Evolutionary conservation across 1,140 invertebrate genomes (phyloP), one percentile per base, ranked within the genome.

Genomic region (Araneus ventricosus): DNA sequence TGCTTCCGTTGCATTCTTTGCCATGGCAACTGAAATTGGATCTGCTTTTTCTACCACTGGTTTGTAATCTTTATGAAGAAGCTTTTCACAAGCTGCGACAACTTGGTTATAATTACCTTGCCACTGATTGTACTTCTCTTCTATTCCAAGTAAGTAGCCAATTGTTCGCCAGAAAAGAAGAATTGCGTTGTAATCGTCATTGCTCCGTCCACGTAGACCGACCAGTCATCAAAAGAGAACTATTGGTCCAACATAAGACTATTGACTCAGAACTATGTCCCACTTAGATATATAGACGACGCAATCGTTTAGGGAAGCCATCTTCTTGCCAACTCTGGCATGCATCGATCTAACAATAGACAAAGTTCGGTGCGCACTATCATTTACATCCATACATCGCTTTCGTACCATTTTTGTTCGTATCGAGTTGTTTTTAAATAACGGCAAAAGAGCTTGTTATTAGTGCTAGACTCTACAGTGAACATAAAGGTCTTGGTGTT

Each of bases 91-190:
- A n/a, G n/a, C n/a, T n/a, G n/a, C n/a, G n/a, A n/a, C n/a, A n/a
- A n/a, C n/a, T n/a, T n/a, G n/a, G n/a, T n/a, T n/a, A n/a, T n/a
- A n/a, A n/a, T n/a, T n/a, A n/a, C n/a, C n/a, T n/a, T n/a, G n/a
- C n/a, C 96, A 97, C 39, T 97, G 95, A 94, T 97, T 97, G 93
- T 95, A 96, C 96, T 96, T 96, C 94, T 99, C 98, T 94, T 98
- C 96, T 24, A 98, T 97, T 5, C 98, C 98, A 79, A 98, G 96
- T 94, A 97, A 95, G 94, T 97, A 96, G 1, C 98, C 98, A 45
- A 98, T 96, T 1, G 97, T 97, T 79, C 97, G 96, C 98, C 98
- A 99, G 94, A 98, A 97, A 95, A 98, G 98, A 6, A 97, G 95
- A 86, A 98, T 97, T 17, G 97, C 97, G 80, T 97, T 97, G 27